phyloP scores from a whole-genome alignment of 2,888 invertebrate genomes.

The Drosophila percnosoma region DNA sequence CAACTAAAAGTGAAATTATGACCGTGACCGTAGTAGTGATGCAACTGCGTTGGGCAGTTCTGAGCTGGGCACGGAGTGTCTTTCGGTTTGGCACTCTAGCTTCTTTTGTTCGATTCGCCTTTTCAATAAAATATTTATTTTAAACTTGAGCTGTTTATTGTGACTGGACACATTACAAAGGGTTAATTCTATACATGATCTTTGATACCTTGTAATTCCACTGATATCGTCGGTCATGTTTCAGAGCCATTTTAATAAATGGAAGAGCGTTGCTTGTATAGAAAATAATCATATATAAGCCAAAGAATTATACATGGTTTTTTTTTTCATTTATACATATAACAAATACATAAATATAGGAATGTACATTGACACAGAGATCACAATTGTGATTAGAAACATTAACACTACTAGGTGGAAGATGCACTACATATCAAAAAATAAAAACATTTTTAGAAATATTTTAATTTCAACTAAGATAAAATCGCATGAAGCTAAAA shows the following conservation, averaged over 20 bases:
- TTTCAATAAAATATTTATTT: conserved; percentile 6
- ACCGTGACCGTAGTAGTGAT: background rate
- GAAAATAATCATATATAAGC: background rate
- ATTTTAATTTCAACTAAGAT: background rate
- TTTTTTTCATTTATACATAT: background rate
- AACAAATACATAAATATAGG: background rate
- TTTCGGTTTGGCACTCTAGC: background rate
- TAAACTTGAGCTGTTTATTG: conserved; percentile 28
- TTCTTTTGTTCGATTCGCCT: background rate
- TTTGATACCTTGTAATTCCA: conserved; percentile 7
- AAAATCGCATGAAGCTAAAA: background rate
- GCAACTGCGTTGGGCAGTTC: background rate
- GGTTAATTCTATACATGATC: conserved; percentile 4
- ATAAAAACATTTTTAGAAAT: background rate
- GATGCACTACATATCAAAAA: background rate
- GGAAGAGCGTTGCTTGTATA: background rate
- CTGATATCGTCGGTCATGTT: conserved; percentile 3
- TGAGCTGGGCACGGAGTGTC: background rate
- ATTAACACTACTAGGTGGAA: background rate
- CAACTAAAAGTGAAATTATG: background rate
- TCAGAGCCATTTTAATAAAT: conserved; percentile 11
- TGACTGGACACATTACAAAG: conserved; percentile 20
- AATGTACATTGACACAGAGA: background rate
- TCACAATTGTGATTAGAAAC: background rate
- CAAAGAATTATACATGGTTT: background rate